A percentile compares a stretch with the other conserved stretches of the same genome.
These are phyloP conservation scores for Acromyrmex heyeri DNA, from an alignment of 1,140 invertebrate species.

Conservation along the genomic window DNA sequence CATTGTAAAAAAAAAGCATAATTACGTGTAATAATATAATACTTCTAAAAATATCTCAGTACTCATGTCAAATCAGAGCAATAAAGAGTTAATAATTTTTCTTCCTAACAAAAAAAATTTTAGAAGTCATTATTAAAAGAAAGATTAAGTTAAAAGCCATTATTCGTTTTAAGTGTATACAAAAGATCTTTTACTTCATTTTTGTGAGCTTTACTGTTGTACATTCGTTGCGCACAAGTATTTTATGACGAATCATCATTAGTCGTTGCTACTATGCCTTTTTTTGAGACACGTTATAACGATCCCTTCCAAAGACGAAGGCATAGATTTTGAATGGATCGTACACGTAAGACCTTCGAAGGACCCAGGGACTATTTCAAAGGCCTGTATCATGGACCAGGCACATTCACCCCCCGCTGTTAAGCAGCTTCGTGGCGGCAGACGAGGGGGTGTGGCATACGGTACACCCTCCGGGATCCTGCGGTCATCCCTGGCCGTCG, in stretches of 20 bases:
- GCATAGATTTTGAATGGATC: slow-evolving; percentile 30
- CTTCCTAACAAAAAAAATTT: background rate
- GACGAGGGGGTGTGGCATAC: slow-evolving; percentile 71
- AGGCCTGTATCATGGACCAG: slow-evolving; percentile 77
- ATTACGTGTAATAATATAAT: background rate
- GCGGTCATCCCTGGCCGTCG: slow-evolving; percentile 78
- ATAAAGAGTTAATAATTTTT: background rate
- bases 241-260: slow-evolving; percentile 30
- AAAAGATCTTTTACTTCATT: background rate
- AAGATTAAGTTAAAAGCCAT: background rate
- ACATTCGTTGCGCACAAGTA: background rate
- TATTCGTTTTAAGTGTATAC: background rate
- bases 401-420: slow-evolving; percentile 73
- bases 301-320: slow-evolving; percentile 22
- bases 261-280: background rate
- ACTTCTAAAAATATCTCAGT: background rate
- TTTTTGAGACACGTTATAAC: background rate
- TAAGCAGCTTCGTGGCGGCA: slow-evolving; percentile 69
- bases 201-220: background rate
- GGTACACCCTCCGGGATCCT: slow-evolving; percentile 69
- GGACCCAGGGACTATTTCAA: slow-evolving; percentile 8
- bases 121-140: background rate
- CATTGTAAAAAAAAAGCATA: background rate
- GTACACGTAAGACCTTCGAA: background rate
- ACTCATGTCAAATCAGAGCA: background rate